Evolutionary conservation across 2,888 invertebrate species (phyloP).

Genomic region (Lasioglossum lativentre): DNA sequence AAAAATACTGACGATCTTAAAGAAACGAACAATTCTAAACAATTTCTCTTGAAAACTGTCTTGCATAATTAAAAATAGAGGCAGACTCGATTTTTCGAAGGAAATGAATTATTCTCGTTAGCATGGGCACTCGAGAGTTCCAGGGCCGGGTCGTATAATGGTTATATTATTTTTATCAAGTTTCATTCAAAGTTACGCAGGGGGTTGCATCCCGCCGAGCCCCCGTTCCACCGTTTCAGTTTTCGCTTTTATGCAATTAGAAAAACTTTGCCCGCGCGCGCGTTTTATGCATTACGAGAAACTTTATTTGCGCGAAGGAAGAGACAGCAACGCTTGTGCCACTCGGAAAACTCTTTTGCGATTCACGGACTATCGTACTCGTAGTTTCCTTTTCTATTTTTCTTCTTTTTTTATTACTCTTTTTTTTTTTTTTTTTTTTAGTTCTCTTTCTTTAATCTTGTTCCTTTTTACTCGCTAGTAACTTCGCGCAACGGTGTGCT

Average conservation of each 20-base stretch:
- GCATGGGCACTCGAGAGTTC: background rate
- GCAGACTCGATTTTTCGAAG: background rate
- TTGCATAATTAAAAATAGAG: background rate
- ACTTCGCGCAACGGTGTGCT: background rate
- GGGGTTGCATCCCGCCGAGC: background rate
- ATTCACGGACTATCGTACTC: conserved; percentile 2
- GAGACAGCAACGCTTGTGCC: conserved; percentile 7
- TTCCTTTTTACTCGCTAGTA: background rate
- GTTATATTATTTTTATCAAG: conserved; percentile 10
- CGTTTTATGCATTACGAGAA: conserved; percentile 14
- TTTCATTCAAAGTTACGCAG: background rate
- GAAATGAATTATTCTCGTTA: conserved; percentile 8
- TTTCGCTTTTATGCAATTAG: conserved; percentile 16
- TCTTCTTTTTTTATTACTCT: background rate
- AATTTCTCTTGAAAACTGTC: background rate
- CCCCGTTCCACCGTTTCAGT: background rate
- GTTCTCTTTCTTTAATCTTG: background rate
- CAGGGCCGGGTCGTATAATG: background rate
- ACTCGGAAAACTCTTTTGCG: conserved; percentile 10
- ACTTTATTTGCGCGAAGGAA: conserved; percentile 7
- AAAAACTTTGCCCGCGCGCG: background rate
- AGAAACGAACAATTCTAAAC: background rate
- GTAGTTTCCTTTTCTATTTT: background rate
- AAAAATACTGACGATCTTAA: background rate
- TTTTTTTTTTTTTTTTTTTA: background rate